Evolutionary conservation across 1,140 invertebrate species (phyloP).

Genomic region (Drosophila virilis): DNA sequence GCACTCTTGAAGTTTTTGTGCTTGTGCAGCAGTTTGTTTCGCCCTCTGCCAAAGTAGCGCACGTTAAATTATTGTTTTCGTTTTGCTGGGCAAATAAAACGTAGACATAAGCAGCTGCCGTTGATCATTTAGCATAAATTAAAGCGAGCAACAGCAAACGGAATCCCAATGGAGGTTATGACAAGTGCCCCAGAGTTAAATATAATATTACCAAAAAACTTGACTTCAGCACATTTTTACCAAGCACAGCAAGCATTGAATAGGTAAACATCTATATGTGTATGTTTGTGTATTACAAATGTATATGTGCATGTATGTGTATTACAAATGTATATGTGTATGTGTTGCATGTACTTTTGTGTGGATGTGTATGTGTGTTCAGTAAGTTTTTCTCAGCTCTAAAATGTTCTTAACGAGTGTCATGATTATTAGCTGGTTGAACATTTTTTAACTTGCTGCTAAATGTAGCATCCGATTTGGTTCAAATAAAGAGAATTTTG

Average conservation of each 20-base stretch:
- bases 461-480: no score
- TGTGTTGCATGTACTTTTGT: no score
- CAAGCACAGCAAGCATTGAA: neutral
- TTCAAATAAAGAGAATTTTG: no score
- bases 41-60: neutral
- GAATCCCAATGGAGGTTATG: conserved; percentile 65
- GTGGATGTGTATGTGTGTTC: no score
- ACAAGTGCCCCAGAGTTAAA: conserved; percentile 13
- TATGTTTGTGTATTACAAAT: neutral
- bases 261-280: neutral
- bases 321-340: no score
- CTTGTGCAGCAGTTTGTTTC: conserved; percentile 43
- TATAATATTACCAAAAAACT: neutral
- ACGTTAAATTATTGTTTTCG: conserved; percentile 77
- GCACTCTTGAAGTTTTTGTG: conserved; percentile 40
- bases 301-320: no score
- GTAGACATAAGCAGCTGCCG: conserved; percentile 70
- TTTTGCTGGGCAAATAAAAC: conserved; percentile 75
- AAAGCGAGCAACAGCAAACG: conserved; percentile 42
- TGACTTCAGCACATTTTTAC: neutral
- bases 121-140: conserved; percentile 79
- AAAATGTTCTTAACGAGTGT: no score
- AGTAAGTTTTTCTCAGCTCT: no score
- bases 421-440: no score
- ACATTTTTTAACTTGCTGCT: no score